A percentile compares a stretch with the other conserved stretches of the same genome.
phyloP scores from a whole-genome alignment of 2,888 invertebrate species.

The Cecidostiba fungosa region DNA sequence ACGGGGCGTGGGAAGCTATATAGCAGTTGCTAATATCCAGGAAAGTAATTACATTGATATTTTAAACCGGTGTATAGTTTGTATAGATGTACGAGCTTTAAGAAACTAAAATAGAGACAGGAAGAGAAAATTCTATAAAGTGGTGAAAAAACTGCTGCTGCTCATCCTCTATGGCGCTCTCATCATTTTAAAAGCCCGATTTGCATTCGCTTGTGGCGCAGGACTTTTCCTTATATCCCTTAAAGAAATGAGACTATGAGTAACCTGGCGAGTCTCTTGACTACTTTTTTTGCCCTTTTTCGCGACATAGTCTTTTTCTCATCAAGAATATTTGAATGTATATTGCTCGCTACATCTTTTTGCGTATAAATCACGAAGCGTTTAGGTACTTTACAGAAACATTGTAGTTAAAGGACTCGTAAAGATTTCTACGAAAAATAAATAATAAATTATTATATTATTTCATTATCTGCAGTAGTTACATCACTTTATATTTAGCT shows the following conservation, averaged over 20 bases:
- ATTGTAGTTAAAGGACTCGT: not conserved
- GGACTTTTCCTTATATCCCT: slow-evolving; percentile 30
- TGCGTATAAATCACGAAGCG: too few species aligned
- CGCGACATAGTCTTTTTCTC: not conserved
- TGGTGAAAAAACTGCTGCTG: not conserved
- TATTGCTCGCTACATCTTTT: slow-evolving; percentile 17
- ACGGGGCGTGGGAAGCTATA: not conserved
- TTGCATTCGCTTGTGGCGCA: slow-evolving; percentile 59
- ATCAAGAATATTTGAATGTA: slow-evolving; percentile 40
- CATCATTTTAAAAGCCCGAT: slow-evolving; percentile 67
- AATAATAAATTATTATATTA: too few species aligned
- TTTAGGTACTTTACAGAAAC: not conserved
- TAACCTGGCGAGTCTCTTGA: not conserved
- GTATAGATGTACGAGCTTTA: not conserved
- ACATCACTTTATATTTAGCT: too few species aligned
- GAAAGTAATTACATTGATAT: slow-evolving; percentile 53
- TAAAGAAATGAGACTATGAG: slow-evolving; percentile 58
- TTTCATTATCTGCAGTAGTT: too few species aligned
- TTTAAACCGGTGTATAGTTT: slow-evolving; percentile 8
- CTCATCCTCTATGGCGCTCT: slow-evolving; percentile 49
- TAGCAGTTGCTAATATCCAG: slow-evolving; percentile 24
- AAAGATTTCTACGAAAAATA: too few species aligned
- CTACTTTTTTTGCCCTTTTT: not conserved
- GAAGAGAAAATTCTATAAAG: slow-evolving; percentile 44
- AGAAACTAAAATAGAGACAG: not conserved